Conservation (phyloP, 30 jellyfish, hydroid and myxozoan species). For the Aurelia aurita region DNA sequence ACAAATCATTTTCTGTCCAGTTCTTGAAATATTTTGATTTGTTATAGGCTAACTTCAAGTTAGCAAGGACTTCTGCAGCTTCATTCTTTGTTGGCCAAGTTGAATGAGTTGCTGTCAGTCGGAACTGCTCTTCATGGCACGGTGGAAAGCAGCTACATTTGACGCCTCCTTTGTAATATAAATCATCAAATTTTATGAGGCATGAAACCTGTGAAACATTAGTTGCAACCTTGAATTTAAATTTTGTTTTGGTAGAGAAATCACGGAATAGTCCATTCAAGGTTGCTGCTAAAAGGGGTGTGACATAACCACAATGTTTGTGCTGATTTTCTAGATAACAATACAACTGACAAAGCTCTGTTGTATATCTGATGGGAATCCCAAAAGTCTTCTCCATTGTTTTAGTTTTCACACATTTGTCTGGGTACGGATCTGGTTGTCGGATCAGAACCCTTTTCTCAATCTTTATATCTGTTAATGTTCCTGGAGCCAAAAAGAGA, state of each 20-base stretch:
- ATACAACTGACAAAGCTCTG: slow-evolving; percentile 6
- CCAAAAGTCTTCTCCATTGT: not conserved
- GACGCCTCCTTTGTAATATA: not conserved
- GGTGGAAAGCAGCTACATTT: not conserved
- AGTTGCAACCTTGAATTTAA: too few species aligned
- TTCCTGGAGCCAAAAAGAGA: slow-evolving; percentile 24
- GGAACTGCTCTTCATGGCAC: slow-evolving; percentile 1
- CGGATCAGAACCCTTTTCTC: slow-evolving; percentile 3
- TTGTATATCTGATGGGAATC: not conserved
- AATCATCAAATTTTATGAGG: not conserved
- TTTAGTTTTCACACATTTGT: slow-evolving; percentile 13
- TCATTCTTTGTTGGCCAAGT: slow-evolving; percentile 11
- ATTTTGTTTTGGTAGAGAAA: too few species aligned
- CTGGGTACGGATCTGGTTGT: slow-evolving; percentile 49
- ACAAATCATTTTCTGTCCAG: slow-evolving; percentile 12
- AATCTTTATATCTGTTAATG: slow-evolving; percentile 25
- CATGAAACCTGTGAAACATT: not conserved
- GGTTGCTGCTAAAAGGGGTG: not conserved
- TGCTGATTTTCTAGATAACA: slow-evolving; percentile 2
- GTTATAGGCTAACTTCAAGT: not conserved
- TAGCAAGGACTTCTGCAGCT: not conserved
- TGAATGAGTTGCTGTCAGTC: not conserved
- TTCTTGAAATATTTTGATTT: not conserved
- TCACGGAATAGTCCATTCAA: too few species aligned
- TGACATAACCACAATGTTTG: slow-evolving; percentile 12